Evolutionary conservation across 2,888 invertebrate species (phyloP), one percentile per base, ranked within the genome.

Genomic region (Parelbella ahira): DNA sequence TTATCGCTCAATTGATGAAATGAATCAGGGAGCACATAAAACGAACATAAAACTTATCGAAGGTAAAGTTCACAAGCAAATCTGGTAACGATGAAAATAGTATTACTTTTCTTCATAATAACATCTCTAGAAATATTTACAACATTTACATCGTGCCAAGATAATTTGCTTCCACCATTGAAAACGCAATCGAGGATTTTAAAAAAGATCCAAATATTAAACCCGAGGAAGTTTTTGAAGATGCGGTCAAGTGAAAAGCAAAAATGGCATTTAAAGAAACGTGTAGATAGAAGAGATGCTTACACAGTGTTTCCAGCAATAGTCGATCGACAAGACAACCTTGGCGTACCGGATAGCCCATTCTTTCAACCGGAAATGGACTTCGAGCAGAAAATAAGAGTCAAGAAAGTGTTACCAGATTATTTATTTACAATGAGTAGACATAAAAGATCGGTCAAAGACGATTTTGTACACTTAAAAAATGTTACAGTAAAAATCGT

Each of bases 261-360:
- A 6, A 45, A 54, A 32, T 29, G 37, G 38, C 34, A 29, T 4
- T 7, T 8, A 7, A 44, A 34, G 20, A 52, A 53, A 23, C 33
- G n/a, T 2, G 32, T 43, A 9, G 11, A 20, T 7, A 29, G 21
- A 9, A 45, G 46, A 2, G 42, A 29, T 1, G 12, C 20, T 0
- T 81, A 77, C 25, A 80, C 80, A 0, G 71, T 44, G 0, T 82
- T 77, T 20, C 64, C 72, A 8, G 29, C 53, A 0, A 43, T 64
- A 1, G 48, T 21, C 4, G 42, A 3, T 43, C 25, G 18, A 32
- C 25, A 49, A 8, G 48, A 42, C 2, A 34, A 25, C 2, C 2
- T 33, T 0, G 47, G 51, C 10, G 47, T 65, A 0, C 69, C 72
- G 0, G 67, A 72, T 1, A 78, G 71, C 24, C 64, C 63, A 0